phyloP scores from a whole-genome alignment of 1,140 invertebrate genomes.

The Lutraria rhynchaena region DNA sequence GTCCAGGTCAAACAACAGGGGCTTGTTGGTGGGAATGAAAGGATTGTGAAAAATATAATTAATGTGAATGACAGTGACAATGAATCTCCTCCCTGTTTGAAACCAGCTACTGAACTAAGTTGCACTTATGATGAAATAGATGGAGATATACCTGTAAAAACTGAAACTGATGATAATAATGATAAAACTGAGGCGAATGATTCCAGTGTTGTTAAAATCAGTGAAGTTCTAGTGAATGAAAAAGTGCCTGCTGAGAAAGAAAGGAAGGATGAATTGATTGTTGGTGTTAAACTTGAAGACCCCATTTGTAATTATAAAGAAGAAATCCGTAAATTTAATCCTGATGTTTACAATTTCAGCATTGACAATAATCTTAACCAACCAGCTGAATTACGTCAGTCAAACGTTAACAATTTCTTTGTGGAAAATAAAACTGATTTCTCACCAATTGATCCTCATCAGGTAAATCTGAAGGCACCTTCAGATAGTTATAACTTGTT shows the following conservation, averaged over 20 bases:
- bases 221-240: conserved; percentile 32
- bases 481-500: too few species aligned
- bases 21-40: background rate
- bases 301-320: too few species aligned
- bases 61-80: background rate
- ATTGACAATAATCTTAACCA: too few species aligned
- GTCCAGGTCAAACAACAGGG: conserved; percentile 16
- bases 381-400: too few species aligned
- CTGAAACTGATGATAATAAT: conserved; percentile 28
- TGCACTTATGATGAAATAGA: conserved; percentile 47
- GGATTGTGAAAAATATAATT: background rate
- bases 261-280: background rate
- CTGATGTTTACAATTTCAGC: too few species aligned
- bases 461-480: too few species aligned
- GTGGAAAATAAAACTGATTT: too few species aligned
- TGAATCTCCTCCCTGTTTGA: conserved; percentile 7
- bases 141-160: conserved; percentile 51
- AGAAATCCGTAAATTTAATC: too few species aligned
- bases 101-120: conserved; percentile 2
- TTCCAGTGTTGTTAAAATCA: conserved; percentile 41
- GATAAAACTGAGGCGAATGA: conserved; percentile 7
- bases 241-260: conserved; percentile 1
- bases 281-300: too few species aligned
- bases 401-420: too few species aligned
- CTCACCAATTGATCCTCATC: too few species aligned